Conservation (phyloP, 2,888 invertebrate species). For the Sminthurinus aureus region DNA sequence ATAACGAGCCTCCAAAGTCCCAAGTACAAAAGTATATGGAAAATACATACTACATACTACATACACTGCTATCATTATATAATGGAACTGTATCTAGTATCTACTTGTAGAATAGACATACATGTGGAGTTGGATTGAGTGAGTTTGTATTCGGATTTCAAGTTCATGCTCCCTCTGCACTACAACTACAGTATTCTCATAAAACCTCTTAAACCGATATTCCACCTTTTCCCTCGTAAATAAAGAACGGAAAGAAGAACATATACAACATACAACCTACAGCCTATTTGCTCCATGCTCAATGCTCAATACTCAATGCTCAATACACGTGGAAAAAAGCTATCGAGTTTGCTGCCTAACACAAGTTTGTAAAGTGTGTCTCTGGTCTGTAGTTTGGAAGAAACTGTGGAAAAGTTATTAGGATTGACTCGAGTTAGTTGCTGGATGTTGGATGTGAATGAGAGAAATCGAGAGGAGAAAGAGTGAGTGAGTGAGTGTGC, state of each 20-base stretch:
- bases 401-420: neutral
- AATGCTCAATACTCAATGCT: no score
- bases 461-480: neutral
- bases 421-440: neutral
- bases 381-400: neutral
- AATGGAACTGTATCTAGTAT: neutral
- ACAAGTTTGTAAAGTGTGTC: no score
- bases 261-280: neutral
- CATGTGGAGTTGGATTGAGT: neutral
- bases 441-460: neutral
- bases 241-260: constrained; percentile 15
- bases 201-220: constrained; percentile 36
- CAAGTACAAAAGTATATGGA: no score
- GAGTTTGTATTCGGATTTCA: neutral
- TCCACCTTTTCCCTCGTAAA: constrained; percentile 25
- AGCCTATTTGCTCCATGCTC: neutral
- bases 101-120: neutral
- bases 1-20: neutral
- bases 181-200: neutral
- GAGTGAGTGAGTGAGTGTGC: neutral
- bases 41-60: no score
- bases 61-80: no score
- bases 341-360: no score
- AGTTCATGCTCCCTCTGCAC: neutral
- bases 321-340: no score